These are phyloP conservation scores for Phylloscopus trochilus DNA, from an alignment of 2,113 vertebrate genomes.

Conservation along the genomic window DNA sequence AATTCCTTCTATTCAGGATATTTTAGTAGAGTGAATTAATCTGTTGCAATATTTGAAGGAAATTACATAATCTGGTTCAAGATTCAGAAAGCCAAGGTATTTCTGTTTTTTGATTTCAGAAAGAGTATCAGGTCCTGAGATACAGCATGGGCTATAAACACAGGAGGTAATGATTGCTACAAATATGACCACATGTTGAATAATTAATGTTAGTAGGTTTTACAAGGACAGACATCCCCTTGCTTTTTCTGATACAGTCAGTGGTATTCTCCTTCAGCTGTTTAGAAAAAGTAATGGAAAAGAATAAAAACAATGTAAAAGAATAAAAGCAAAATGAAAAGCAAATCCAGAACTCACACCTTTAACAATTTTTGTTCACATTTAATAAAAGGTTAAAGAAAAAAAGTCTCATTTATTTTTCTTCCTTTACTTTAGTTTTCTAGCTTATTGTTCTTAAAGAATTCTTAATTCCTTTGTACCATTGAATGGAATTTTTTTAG, in stretches of 20 bases:
- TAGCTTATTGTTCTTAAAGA: background rate
- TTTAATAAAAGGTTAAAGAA: rapidly evolving
- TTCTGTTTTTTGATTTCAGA: background rate
- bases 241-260: background rate
- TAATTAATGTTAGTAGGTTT: background rate
- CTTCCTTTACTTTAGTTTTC: background rate
- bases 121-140: background rate
- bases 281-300: background rate
- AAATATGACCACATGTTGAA: background rate
- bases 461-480: background rate
- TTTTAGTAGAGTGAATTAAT: background rate
- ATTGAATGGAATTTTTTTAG: background rate
- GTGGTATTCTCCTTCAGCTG: background rate
- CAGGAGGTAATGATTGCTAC: background rate
- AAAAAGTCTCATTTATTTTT: background rate
- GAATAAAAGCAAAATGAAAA: background rate
- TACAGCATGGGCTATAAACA: background rate
- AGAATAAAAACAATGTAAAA: background rate
- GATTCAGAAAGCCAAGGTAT: background rate
- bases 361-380: background rate
- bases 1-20: background rate
- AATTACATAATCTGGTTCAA: background rate
- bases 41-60: background rate
- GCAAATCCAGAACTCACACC: rapidly evolving
- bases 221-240: background rate